Percentiles rank a stretch among this genome's conserved stretches.
Evolutionary conservation across 2,888 invertebrate genomes (phyloP).

Genomic region (Drosophila atroscutellata): DNA sequence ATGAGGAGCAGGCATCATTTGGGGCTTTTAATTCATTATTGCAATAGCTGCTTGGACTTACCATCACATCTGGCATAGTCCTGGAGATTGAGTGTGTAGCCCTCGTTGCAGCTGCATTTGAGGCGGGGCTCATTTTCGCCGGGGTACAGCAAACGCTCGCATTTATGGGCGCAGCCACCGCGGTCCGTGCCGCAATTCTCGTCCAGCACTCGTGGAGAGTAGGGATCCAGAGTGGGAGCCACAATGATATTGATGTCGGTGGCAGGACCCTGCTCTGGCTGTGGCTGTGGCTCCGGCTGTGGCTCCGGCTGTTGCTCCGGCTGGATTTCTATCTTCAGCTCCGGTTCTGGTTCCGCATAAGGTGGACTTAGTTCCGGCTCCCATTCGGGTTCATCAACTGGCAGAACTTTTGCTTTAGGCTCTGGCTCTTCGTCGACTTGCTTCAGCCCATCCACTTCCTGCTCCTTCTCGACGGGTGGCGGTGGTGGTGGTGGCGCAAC

Average conservation of each 20-base stretch:
- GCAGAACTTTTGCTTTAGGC: background rate
- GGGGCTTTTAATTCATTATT: accelerated
- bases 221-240: constrained; percentile 75
- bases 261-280: background rate
- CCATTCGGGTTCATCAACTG: background rate
- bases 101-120: constrained; percentile 83
- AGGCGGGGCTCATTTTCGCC: constrained; percentile 83
- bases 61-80: constrained; percentile 83
- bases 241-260: constrained; percentile 69
- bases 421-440: background rate
- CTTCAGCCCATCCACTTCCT: background rate
- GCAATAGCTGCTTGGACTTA: constrained; percentile 47
- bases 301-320: constrained; percentile 4
- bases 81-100: constrained; percentile 85
- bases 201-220: constrained; percentile 77
- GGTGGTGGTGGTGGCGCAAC: constrained; percentile 57
- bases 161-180: constrained; percentile 86
- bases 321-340: background rate
- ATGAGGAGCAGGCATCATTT: background rate
- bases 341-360: constrained; percentile 13
- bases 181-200: constrained; percentile 84
- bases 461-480: constrained; percentile 51
- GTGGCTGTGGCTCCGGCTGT: background rate
- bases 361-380: background rate
- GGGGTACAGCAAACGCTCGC: constrained; percentile 83